Evolutionary conservation across 1,140 invertebrate species (phyloP).

Genomic region (Trichoplusia ni): DNA sequence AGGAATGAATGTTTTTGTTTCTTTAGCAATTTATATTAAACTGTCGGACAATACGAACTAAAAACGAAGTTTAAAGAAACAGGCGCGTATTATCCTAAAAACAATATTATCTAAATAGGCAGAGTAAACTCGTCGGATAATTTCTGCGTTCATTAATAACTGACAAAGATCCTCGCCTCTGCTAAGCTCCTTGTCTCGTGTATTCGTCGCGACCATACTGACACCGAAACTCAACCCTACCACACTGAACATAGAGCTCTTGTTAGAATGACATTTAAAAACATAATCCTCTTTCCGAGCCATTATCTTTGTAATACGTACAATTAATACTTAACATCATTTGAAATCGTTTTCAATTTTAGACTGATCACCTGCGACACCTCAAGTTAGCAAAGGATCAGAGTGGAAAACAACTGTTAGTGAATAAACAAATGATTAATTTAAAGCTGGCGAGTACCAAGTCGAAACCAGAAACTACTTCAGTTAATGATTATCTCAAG

Average conservation of each 20-base stretch:
- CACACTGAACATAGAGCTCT: constrained; percentile 32
- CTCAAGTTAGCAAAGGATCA: neutral
- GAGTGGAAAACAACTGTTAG: neutral
- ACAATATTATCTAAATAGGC: constrained; percentile 44
- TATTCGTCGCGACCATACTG: constrained; percentile 11
- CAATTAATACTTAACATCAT: constrained; percentile 35
- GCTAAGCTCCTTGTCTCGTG: constrained; percentile 38
- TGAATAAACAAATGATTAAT: neutral
- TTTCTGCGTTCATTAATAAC: constrained; percentile 51
- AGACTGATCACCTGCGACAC: constrained; percentile 10
- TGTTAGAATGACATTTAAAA: constrained; percentile 4
- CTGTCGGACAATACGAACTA: too few relatives aligned
- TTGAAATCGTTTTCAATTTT: constrained; percentile 17
- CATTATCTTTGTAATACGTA: constrained; percentile 31
- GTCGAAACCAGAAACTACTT: too few relatives aligned
- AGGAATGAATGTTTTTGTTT: too few relatives aligned
- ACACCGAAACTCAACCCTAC: constrained; percentile 38
- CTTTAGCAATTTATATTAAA: too few relatives aligned
- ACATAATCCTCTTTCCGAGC: constrained; percentile 28
- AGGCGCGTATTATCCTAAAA: constrained; percentile 33
- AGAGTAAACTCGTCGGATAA: constrained; percentile 41
- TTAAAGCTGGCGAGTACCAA: too few relatives aligned
- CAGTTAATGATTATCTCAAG: too few relatives aligned
- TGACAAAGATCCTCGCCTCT: constrained; percentile 43
- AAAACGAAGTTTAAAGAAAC: neutral